Evolutionary conservation across 2,888 invertebrate genomes (phyloP).

Genomic region (Noctua pronuba): DNA sequence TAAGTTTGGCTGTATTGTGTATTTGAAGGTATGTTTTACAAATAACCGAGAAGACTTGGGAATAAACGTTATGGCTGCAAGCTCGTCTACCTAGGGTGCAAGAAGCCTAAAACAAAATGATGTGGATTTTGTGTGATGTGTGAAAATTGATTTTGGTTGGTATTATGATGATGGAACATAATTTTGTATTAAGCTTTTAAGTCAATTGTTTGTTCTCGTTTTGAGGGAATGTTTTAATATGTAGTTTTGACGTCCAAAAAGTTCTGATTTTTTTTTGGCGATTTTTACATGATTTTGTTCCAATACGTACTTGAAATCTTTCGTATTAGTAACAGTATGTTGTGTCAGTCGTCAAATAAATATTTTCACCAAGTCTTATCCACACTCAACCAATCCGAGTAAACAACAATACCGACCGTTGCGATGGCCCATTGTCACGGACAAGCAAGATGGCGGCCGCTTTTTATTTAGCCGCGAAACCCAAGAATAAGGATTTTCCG

Average conservation of each 20-base stretch:
- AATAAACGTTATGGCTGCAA: neutral
- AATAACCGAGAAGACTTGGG: neutral
- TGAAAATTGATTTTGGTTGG: neutral
- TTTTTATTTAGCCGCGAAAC: conserved; percentile 68
- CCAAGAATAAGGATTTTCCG: conserved; percentile 62
- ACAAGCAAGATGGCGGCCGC: conserved; percentile 65
- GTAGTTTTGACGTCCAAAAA: neutral
- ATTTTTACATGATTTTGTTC: neutral
- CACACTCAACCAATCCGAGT: conserved; percentile 45
- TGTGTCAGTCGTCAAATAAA: neutral
- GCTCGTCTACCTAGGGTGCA: neutral
- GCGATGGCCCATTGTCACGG: conserved; percentile 69
- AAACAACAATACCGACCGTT: conserved; percentile 54
- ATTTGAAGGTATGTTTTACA: neutral
- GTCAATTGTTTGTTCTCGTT: no score
- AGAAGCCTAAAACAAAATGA: neutral
- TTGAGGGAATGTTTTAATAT: neutral
- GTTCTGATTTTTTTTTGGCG: no score
- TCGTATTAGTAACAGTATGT: no score
- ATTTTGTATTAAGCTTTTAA: neutral
- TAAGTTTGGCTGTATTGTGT: neutral
- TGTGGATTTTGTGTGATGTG: neutral
- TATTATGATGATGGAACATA: neutral
- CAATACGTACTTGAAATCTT: neutral
- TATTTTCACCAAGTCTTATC: conserved; percentile 30